Conservation (phyloP, 1,140 invertebrate genomes). For the Ectropis grisescens region DNA sequence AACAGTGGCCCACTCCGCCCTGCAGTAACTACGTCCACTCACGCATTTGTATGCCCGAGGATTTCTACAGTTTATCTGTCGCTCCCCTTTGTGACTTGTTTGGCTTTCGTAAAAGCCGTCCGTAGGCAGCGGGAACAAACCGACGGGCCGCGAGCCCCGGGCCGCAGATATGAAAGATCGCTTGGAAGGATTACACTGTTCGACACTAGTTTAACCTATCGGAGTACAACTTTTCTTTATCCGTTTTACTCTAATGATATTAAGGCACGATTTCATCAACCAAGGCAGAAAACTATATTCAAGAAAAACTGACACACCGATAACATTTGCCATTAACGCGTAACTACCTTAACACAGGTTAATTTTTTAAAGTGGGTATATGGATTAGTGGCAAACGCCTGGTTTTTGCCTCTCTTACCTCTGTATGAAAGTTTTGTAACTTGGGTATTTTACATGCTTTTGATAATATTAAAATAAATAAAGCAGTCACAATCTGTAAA, state of each 20-base stretch:
- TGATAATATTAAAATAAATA: too few relatives aligned
- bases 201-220: too few relatives aligned
- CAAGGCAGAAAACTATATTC: not conserved
- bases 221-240: not conserved
- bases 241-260: not conserved
- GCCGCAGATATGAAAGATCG: conserved; percentile 14
- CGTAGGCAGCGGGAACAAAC: conserved; percentile 12
- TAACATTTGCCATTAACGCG: not conserved
- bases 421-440: too few relatives aligned
- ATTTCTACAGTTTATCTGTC: conserved; percentile 22
- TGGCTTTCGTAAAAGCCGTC: conserved; percentile 7
- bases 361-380: too few relatives aligned
- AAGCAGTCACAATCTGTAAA: too few relatives aligned
- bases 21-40: conserved; percentile 6
- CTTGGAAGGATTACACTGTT: conserved; percentile 8
- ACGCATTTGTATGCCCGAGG: conserved; percentile 16
- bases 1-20: not conserved
- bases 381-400: too few relatives aligned
- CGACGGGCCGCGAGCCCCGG: conserved; percentile 4
- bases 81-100: conserved; percentile 21
- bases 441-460: too few relatives aligned
- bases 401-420: too few relatives aligned
- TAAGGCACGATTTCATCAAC: not conserved
- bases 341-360: too few relatives aligned
- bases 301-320: not conserved